Evolutionary conservation across 2,888 invertebrate genomes (phyloP), one percentile per base, ranked within the genome.

Genomic region (Celastrina argiolus): DNA sequence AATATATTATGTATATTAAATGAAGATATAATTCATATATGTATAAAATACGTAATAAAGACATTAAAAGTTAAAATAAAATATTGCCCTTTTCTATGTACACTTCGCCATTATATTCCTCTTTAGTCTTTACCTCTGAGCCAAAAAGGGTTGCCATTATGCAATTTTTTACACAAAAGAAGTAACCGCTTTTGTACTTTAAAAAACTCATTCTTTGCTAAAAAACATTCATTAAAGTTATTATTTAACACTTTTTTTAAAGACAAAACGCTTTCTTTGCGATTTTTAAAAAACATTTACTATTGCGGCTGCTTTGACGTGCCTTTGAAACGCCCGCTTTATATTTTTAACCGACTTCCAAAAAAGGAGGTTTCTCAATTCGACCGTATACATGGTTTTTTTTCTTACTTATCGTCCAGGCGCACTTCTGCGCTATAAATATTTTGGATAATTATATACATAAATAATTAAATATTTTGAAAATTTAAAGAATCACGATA

Each of bases 11-110:
- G 31, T n/a, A 31, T 31, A 4, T 31, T 31, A 3, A 31, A 31
- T 31, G 31, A 31, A 31, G 5, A 4, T 31, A 6, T 0, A 31
- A 31, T 31, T 31, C n/a, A n/a, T n/a, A n/a, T n/a, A n/a, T n/a
- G n/a, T 31, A 31, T 31, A 31, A 31, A 4, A 7, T 39, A 39
- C 2, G n/a, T n/a, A n/a, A 42, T n/a, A n/a, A 18, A 18, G 18
- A 45, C n/a, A 45, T 6, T 7, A 41, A 41, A 1, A 42, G n/a
- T 18, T 22, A 12, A 3, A 22, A 12, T 22, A 12, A 51, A 10
- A 45, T 12, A 7, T 51, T 51, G 12, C 76, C 78, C 84, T 83
- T 85, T 82, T 83, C 75, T 75, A 73, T 76, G 74, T 71, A 69
- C 26, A 51, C 12, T 22, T 51, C 12, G 22, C 51, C 10, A 12